Evolutionary conservation across 2,113 vertebrate genomes (phyloP).

Genomic region (Fukomys damarensis): DNA sequence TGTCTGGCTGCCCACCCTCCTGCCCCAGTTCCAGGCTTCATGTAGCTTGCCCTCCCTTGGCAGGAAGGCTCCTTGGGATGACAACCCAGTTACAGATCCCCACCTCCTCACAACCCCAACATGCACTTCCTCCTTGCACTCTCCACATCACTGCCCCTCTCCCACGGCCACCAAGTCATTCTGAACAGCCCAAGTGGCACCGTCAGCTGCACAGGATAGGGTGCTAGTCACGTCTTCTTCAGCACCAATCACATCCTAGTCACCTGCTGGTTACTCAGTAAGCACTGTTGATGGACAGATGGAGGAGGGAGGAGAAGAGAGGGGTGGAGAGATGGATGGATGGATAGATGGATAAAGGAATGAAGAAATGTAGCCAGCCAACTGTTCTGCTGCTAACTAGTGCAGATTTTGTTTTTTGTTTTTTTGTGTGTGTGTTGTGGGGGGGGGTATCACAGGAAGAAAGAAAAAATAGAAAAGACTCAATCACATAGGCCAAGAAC

Average conservation of each 20-base stretch:
- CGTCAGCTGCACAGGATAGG: background rate
- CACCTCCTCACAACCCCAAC: background rate
- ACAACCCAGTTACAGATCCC: constrained; percentile 36
- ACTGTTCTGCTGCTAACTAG: background rate
- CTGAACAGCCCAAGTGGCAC: background rate
- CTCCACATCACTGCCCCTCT: background rate
- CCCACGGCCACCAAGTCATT: background rate
- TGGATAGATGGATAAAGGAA: background rate
- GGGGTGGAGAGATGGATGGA: background rate
- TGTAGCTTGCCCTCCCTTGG: background rate
- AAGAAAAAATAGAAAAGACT: background rate
- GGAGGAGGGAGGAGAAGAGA: background rate
- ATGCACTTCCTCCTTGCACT: background rate
- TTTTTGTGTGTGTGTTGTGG: background rate
- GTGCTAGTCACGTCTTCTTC: background rate
- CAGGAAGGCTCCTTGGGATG: background rate
- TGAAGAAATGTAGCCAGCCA: background rate
- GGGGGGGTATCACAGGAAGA: background rate
- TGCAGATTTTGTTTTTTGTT: background rate
- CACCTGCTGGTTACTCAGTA: background rate
- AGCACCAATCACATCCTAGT: background rate
- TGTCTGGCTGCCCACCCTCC: background rate
- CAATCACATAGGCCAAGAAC: background rate
- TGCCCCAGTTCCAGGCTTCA: constrained; percentile 33
- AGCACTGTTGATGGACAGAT: background rate